These are phyloP conservation scores for Philaenus spumarius DNA, from an alignment of 1,140 invertebrate genomes.

Conservation along the genomic window DNA sequence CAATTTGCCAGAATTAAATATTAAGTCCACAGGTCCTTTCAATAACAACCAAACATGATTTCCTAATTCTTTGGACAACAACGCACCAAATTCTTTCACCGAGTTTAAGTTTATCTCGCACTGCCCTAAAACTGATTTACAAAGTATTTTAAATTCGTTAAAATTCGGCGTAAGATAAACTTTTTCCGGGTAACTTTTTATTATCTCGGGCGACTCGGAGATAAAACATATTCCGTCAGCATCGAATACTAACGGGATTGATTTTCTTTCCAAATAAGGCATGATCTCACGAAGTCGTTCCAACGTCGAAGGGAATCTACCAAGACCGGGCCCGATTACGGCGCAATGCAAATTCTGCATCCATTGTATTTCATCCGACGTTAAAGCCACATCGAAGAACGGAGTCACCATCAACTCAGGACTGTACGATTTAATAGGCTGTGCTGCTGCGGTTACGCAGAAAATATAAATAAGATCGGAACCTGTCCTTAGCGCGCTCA, in stretches of 20 bases:
- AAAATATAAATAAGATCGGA: conserved; percentile 92
- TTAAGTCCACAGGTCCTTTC: conserved; percentile 25
- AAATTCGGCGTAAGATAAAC: conserved; percentile 91
- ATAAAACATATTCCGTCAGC: conserved; percentile 92
- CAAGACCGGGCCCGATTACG: conserved; percentile 89
- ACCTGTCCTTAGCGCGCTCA: conserved; percentile 71
- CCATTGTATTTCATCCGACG: conserved; percentile 66
- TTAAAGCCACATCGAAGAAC: conserved; percentile 56
- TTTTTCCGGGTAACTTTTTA: conserved; percentile 67
- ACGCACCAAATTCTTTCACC: not conserved
- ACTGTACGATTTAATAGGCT: conserved; percentile 91
- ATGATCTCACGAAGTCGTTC: conserved; percentile 24
- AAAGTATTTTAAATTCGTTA: conserved; percentile 81
- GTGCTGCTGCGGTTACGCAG: conserved; percentile 72
- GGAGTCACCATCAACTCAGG: conserved; percentile 98
- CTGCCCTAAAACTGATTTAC: conserved; percentile 42
- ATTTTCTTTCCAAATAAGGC: conserved; percentile 4
- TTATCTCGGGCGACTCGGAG: conserved; percentile 62
- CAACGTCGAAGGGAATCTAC: conserved; percentile 48
- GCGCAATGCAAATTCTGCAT: conserved; percentile 78
- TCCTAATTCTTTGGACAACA: conserved; percentile 13
- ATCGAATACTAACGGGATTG: conserved; percentile 78
- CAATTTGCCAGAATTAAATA: conserved; percentile 2
- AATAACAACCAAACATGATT: conserved; percentile 23
- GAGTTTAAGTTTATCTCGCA: not conserved